phyloP scores from a whole-genome alignment of 2,113 vertebrate genomes.

The Podocnemis expansa region DNA sequence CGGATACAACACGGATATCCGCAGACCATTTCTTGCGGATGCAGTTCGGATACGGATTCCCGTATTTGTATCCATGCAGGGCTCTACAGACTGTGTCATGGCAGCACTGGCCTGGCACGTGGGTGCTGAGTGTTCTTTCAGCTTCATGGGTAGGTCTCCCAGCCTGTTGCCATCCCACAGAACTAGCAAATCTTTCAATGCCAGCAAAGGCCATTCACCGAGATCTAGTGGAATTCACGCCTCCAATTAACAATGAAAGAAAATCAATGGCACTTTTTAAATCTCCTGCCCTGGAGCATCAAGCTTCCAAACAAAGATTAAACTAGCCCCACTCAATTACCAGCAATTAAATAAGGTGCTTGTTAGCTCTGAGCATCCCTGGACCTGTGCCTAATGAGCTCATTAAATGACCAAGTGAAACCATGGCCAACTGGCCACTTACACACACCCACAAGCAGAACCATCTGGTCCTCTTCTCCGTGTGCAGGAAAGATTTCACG shows the following conservation, averaged over 20 bases:
- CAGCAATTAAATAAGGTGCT: neutral
- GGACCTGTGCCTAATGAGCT: neutral
- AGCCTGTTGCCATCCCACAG: neutral
- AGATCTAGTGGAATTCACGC: neutral
- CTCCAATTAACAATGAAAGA: neutral
- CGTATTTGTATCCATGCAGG: no score
- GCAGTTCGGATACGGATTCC: no score
- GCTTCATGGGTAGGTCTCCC: neutral
- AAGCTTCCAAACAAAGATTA: neutral
- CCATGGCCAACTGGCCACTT: neutral
- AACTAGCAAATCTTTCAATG: neutral
- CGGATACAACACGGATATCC: no score
- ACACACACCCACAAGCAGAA: neutral
- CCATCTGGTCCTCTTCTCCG: neutral
- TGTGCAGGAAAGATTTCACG: neutral
- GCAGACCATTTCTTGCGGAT: no score
- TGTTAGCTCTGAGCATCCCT: neutral
- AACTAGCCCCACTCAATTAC: neutral
- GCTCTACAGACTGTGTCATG: neutral
- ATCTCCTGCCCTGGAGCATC: neutral
- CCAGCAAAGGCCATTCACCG: neutral
- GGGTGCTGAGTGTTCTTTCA: neutral
- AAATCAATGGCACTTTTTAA: neutral
- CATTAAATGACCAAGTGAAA: neutral
- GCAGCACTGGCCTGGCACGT: neutral